phyloP scores from a whole-genome alignment of 1,140 invertebrate genomes.

The Amphibalanus amphitrite region DNA sequence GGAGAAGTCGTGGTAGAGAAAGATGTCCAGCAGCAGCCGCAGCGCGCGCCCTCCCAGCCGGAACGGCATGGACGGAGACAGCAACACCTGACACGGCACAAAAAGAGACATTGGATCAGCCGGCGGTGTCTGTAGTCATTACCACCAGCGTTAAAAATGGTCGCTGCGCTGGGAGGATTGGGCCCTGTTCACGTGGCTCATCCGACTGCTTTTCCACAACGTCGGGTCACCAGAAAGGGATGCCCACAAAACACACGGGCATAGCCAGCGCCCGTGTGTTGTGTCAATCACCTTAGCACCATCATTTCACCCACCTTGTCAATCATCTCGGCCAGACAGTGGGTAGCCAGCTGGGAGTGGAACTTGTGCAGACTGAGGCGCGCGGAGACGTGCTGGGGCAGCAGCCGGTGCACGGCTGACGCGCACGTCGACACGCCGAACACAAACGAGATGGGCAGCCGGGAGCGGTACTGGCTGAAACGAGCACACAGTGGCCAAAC shows the following conservation, averaged over 20 bases:
- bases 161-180: no score
- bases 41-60: conserved; percentile 62
- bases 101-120: conserved; percentile 14
- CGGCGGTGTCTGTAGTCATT: no score
- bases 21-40: conserved; percentile 63
- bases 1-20: conserved; percentile 79
- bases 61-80: conserved; percentile 33
- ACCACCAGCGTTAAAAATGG: no score
- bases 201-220: no score
- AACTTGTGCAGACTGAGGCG: conserved; percentile 50
- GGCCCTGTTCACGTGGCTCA: no score
- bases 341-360: conserved; percentile 30
- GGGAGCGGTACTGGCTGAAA: conserved; percentile 41
- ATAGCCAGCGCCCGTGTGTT: no score
- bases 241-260: no score
- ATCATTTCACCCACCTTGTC: conserved; percentile 25
- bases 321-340: conserved; percentile 31
- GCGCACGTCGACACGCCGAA: conserved; percentile 72
- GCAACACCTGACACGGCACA: conserved; percentile 24
- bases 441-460: conserved; percentile 57
- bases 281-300: no score
- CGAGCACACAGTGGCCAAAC: no score
- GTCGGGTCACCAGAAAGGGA: no score
- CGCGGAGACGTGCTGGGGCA: conserved; percentile 63
- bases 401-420: conserved; percentile 50